phyloP scores from a whole-genome alignment of 1,140 invertebrate species.

The Caenorhabditis tropicalis region DNA sequence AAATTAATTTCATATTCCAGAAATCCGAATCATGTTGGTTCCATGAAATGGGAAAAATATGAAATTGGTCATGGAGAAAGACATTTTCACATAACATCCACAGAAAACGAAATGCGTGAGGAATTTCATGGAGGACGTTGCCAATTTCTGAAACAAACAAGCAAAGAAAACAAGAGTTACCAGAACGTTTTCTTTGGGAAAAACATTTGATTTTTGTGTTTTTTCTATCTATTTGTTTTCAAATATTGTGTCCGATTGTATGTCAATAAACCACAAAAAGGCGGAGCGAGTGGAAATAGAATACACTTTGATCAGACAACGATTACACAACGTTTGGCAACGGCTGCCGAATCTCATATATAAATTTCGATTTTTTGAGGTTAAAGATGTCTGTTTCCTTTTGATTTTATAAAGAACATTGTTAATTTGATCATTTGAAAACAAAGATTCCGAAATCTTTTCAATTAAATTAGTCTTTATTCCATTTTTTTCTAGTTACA shows the following conservation, averaged over 20 bases:
- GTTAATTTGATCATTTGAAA: neutral
- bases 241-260: neutral
- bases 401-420: neutral
- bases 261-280: slow-evolving; percentile 27
- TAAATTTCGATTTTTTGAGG: neutral
- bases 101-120: neutral
- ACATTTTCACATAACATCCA: neutral
- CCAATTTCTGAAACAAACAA: neutral
- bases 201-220: neutral
- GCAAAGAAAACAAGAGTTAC: neutral
- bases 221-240: slow-evolving; percentile 6
- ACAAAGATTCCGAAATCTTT: too few relatives aligned
- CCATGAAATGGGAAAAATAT: neutral
- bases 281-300: neutral
- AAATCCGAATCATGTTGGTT: neutral
- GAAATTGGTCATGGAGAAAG: neutral
- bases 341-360: neutral
- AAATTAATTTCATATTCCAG: neutral
- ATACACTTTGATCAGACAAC: neutral
- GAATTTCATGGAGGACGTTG: neutral
- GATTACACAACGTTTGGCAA: slow-evolving; percentile 30
- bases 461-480: too few relatives aligned
- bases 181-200: neutral
- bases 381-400: neutral
- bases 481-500: too few relatives aligned